These are phyloP conservation scores for Nephrocerus scutellatus DNA, from an alignment of 2,888 invertebrate genomes.

Conservation along the genomic window DNA sequence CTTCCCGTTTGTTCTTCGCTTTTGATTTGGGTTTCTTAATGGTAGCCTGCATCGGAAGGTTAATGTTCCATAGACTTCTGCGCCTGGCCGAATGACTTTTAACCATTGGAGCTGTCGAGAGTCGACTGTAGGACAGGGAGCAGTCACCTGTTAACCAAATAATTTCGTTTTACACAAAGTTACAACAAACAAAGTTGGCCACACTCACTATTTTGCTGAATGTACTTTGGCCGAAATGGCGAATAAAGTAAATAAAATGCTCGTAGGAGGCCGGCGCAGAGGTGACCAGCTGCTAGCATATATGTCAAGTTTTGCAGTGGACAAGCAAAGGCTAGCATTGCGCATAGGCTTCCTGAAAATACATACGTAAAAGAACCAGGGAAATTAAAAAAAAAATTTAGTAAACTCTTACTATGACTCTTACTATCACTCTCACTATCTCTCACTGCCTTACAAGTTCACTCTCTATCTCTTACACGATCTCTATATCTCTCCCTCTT, in stretches of 20 bases:
- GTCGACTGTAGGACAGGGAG: conserved; percentile 45
- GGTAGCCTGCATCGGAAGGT: conserved; percentile 34
- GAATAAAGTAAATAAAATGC: conserved; percentile 45
- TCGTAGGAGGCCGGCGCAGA: conserved; percentile 38
- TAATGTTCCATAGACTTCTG: conserved; percentile 42
- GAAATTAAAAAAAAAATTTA: background rate
- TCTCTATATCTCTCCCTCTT: too few relatives aligned
- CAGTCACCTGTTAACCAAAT: conserved; percentile 31
- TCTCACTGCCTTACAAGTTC: background rate
- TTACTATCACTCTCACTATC: background rate
- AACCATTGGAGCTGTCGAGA: conserved; percentile 39
- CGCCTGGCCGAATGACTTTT: conserved; percentile 32
- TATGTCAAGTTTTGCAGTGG: conserved; percentile 52
- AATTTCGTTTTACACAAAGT: background rate
- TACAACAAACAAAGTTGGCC: background rate
- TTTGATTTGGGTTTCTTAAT: conserved; percentile 35
- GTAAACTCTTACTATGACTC: background rate
- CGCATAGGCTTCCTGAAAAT: conserved; percentile 50
- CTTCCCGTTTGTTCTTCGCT: conserved; percentile 37
- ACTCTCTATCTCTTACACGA: too few relatives aligned
- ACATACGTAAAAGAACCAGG: background rate
- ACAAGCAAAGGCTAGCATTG: conserved; percentile 54
- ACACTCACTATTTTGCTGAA: conserved; percentile 39
- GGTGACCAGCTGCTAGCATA: conserved; percentile 44
- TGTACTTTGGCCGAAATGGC: conserved; percentile 44